Evolutionary conservation across 1,140 invertebrate species (phyloP).

Genomic region (Venturia canescens): DNA sequence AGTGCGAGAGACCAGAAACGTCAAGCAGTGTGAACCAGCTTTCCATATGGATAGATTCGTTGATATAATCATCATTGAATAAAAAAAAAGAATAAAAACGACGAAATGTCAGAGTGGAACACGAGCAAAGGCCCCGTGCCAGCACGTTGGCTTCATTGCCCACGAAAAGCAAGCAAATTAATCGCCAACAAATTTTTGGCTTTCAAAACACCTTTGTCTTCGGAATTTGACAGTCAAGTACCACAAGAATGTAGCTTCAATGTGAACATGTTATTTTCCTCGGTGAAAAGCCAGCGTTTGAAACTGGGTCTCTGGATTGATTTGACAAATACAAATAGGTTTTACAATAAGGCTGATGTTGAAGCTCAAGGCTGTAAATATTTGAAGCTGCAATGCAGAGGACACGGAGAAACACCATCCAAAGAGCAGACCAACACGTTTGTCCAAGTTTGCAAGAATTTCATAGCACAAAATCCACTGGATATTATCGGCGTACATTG

Average conservation of each 20-base stretch:
- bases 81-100: background rate
- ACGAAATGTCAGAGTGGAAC: constrained; percentile 59
- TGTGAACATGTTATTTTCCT: constrained; percentile 89
- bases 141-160: constrained; percentile 94
- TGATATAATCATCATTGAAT: background rate
- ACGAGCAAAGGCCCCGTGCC: constrained; percentile 82
- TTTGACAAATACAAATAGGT: constrained; percentile 95
- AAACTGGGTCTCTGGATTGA: constrained; percentile 98
- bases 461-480: constrained; percentile 87
- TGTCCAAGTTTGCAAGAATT: constrained; percentile 86
- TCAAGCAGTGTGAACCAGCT: too few species aligned
- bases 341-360: constrained; percentile 90
- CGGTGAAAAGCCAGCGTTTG: constrained; percentile 84
- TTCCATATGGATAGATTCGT: too few species aligned
- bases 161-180: constrained; percentile 86
- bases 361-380: constrained; percentile 87
- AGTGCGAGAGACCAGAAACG: too few species aligned
- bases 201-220: constrained; percentile 94
- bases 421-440: constrained; percentile 88
- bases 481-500: constrained; percentile 95
- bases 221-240: constrained; percentile 87
- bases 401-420: constrained; percentile 89
- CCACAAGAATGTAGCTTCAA: constrained; percentile 88
- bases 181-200: constrained; percentile 91
- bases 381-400: constrained; percentile 91